Evolutionary conservation across 2,888 invertebrate species (phyloP).

Genomic region (Volucella inanis): DNA sequence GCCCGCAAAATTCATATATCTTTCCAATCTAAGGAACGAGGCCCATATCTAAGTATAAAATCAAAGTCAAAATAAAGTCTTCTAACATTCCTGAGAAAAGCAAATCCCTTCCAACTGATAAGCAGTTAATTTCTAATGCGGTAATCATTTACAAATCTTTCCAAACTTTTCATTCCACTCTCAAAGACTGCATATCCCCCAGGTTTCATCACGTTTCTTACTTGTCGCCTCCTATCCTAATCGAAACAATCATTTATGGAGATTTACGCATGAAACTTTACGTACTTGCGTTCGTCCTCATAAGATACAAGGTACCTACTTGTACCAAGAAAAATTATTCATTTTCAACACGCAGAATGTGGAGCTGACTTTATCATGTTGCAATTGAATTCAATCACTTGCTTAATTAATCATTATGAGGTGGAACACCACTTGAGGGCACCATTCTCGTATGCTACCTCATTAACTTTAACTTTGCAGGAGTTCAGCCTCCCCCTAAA

Average conservation of each 20-base stretch:
- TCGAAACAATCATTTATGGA: constrained; percentile 38
- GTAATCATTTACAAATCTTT: no score
- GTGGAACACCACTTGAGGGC: constrained; percentile 31
- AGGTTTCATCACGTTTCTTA: no score
- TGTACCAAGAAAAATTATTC: background rate
- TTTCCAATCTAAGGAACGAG: no score
- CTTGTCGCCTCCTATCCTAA: background rate
- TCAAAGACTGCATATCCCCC: no score
- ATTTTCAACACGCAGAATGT: constrained; percentile 11
- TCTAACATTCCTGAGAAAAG: no score
- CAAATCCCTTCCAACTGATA: no score
- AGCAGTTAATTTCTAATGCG: no score
- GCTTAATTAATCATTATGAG: constrained; percentile 60
- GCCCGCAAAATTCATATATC: no score
- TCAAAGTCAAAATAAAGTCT: no score
- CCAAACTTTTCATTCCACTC: no score
- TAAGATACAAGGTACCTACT: background rate
- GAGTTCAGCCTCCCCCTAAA: background rate
- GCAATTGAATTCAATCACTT: constrained; percentile 62
- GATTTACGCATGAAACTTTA: background rate
- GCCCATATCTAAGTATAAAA: no score
- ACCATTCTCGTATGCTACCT: constrained; percentile 17
- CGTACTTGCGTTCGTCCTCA: background rate
- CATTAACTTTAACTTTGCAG: constrained; percentile 47
- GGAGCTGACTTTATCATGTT: constrained; percentile 47